Evolutionary conservation across 2,113 vertebrate genomes (phyloP).

Genomic region (Seriola rivoliana): DNA sequence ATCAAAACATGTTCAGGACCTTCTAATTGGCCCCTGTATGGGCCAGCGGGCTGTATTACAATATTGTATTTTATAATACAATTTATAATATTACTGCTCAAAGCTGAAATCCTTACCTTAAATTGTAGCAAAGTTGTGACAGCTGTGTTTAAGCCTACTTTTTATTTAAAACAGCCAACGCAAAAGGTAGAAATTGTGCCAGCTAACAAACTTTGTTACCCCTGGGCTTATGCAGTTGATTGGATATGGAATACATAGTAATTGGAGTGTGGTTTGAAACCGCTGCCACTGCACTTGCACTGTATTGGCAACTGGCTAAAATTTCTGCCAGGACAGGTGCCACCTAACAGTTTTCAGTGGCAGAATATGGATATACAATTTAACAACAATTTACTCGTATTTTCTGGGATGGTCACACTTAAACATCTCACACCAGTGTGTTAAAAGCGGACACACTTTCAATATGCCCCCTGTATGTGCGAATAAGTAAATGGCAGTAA

Average conservation of each 20-base stretch:
- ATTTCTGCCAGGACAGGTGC: slow-evolving; percentile 1
- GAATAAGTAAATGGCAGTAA: slow-evolving; percentile 33
- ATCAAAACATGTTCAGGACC: too few species aligned
- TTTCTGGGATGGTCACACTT: slow-evolving; percentile 11
- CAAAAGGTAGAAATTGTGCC: slow-evolving; percentile 1
- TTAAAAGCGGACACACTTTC: slow-evolving; percentile 25
- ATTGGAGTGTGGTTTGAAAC: slow-evolving; percentile 3
- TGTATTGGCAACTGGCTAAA: slow-evolving; percentile 1
- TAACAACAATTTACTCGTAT: not conserved
- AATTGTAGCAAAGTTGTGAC: not conserved
- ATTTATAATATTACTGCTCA: not conserved
- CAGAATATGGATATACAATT: slow-evolving; percentile 15
- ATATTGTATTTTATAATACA: too few species aligned
- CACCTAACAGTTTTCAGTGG: not conserved
- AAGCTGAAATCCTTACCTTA: not conserved
- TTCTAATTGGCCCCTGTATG: too few species aligned
- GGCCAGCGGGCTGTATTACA: too few species aligned
- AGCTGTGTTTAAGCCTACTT: not conserved
- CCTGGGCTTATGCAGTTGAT: slow-evolving; percentile 15
- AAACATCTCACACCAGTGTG: not conserved
- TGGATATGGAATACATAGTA: not conserved
- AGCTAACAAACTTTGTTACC: not conserved
- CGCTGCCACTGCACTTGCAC: slow-evolving; percentile 4
- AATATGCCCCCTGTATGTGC: slow-evolving; percentile 33
- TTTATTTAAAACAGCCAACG: slow-evolving; percentile 17